A percentile compares a stretch with the other conserved stretches of the same genome.
phyloP scores from a whole-genome alignment of 2,113 vertebrate genomes.

The Willisornis vidua region DNA sequence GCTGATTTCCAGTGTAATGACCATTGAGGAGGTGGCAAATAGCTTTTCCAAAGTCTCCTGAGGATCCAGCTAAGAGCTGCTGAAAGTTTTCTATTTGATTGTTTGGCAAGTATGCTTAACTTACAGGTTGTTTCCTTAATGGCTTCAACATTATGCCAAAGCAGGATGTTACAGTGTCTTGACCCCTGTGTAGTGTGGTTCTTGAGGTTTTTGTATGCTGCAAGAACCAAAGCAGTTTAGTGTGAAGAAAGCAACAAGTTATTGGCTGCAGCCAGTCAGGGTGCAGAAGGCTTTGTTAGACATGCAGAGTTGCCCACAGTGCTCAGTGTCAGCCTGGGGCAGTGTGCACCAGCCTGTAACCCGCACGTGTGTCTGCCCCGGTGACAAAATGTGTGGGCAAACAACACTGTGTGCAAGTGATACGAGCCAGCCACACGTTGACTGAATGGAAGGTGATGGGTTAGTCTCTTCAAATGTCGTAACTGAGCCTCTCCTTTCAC shows the following conservation, averaged over 20 bases:
- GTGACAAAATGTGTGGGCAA: not conserved
- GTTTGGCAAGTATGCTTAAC: not conserved
- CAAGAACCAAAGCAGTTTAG: not conserved
- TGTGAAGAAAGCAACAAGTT: not conserved
- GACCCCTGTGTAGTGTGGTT: not conserved
- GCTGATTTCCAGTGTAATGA: not conserved
- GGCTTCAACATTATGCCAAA: not conserved
- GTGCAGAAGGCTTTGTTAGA: not conserved
- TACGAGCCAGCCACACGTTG: fast-evolving
- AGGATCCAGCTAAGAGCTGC: not conserved
- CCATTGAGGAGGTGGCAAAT: not conserved
- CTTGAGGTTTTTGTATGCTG: not conserved
- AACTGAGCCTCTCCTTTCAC: not conserved
- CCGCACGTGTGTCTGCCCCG: fast-evolving
- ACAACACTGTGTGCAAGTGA: fast-evolving
- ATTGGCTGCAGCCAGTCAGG: not conserved
- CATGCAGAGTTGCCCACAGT: not conserved
- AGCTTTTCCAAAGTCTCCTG: not conserved
- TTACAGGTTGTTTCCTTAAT: not conserved
- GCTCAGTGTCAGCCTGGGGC: not conserved
- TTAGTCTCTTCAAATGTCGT: not conserved
- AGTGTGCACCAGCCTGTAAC: not conserved
- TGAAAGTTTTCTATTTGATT: not conserved
- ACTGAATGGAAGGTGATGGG: fast-evolving
- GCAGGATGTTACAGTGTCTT: not conserved